phyloP scores from a whole-genome alignment of 2,113 vertebrate genomes.

The Lichenostomus cassidix region DNA sequence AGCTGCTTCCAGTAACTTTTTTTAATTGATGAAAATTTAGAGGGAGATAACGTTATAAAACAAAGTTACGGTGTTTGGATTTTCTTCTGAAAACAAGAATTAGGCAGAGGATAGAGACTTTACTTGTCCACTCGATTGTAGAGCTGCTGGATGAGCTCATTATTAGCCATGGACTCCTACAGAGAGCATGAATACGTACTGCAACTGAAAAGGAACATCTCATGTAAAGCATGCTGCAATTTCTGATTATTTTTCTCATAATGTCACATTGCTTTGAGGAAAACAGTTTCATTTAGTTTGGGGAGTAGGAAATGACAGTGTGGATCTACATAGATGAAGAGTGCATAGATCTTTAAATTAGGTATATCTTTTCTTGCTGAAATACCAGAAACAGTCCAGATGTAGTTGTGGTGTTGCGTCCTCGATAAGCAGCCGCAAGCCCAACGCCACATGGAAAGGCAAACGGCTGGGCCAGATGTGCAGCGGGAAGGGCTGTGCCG shows the following conservation, averaged over 20 bases:
- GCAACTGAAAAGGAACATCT: neutral
- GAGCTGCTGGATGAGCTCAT: neutral
- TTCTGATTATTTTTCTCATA: neutral
- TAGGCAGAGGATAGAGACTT: neutral
- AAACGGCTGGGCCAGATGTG: no score
- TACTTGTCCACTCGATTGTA: fast-evolving
- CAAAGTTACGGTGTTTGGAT: neutral
- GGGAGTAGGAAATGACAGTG: neutral
- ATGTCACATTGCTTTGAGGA: neutral
- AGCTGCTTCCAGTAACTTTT: neutral
- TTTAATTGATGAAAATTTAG: neutral
- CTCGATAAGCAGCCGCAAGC: no score
- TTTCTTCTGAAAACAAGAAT: neutral
- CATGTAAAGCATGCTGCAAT: neutral
- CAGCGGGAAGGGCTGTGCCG: no score
- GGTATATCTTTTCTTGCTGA: neutral
- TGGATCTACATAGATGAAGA: neutral
- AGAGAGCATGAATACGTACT: neutral
- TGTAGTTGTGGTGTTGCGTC: neutral
- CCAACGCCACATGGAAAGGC: no score
- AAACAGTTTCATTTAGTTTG: neutral
- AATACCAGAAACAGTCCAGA: neutral
- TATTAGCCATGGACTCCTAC: neutral
- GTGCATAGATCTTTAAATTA: neutral
- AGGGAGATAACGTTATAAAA: neutral